Percentiles rank a stretch among this genome's conserved stretches.
Evolutionary conservation across 2,797 vertebrate species (phyloP).

Genomic region (Podarcis lilfordi): DNA sequence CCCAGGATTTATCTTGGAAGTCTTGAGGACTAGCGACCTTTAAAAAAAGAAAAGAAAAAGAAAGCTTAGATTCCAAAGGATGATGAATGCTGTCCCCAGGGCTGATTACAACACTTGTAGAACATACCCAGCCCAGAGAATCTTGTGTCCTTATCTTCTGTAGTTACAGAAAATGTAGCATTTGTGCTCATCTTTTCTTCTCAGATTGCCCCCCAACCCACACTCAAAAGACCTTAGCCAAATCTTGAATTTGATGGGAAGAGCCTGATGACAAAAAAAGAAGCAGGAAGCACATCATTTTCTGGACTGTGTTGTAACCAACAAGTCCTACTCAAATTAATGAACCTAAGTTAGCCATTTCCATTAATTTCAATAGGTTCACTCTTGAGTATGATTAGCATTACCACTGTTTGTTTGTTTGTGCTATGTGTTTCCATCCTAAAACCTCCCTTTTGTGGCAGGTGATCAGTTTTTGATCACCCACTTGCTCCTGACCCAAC

Average conservation of each 20-base stretch:
- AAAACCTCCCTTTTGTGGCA: not conserved
- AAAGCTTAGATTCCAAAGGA: not conserved
- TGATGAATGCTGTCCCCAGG: not conserved
- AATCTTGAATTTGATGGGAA: not conserved
- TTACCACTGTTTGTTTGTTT: no score
- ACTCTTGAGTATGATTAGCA: no score
- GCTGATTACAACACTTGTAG: not conserved
- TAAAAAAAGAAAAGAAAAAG: no score
- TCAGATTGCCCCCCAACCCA: not conserved
- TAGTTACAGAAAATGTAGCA: not conserved
- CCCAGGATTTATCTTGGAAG: no score
- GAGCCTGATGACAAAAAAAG: not conserved
- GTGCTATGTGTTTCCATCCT: not conserved
- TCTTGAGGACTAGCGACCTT: not conserved
- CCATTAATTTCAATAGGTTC: no score
- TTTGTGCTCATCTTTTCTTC: not conserved
- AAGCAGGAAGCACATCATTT: no score
- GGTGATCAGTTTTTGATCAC: not conserved
- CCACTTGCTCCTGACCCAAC: no score
- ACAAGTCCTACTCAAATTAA: no score
- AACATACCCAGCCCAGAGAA: not conserved
- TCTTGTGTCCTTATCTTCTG: no score
- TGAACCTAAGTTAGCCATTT: no score
- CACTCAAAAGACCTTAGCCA: not conserved
- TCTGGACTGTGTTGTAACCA: not conserved